Base-by-base conservation (phyloP, 2,797 vertebrate genomes). In the Chrosomus eos region DNA sequence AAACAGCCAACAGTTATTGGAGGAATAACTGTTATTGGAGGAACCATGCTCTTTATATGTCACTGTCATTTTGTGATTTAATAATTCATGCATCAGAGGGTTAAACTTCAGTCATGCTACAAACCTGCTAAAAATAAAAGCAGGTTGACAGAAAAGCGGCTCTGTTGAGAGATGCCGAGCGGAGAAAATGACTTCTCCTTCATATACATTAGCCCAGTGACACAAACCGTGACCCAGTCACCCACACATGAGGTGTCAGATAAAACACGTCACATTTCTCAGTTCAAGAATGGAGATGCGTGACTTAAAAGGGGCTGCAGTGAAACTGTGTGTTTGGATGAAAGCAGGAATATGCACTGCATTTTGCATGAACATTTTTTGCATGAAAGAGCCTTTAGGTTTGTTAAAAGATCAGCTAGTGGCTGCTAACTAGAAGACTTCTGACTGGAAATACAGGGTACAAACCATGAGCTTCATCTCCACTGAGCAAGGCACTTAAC, bases 261-360 rank as follows among this genome's bases (percentile, higher is more conserved):
- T 85, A 58, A 74, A 82, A 82, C 40, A 74, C 19, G n/a, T 62
- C 33, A 16, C 21, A 66, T 64, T 51, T 45, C 58, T 23, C 43
- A 19, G 81, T 83, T 48, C 58, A 38, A 16, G 26, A 75, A 48
- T 48, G 28, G 72, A 26, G 55, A 71, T 48, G 43, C 28, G 16
- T 66, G 71, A 33, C 26, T 23, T n/a, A 28, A 40, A 45, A 67
- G 55, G 36, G 31, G 28, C 60, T 23, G 38, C 5, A 51, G 43
- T 51, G 76, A 64, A 74, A 21, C 36, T 38, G 68, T n/a, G 45
- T 45, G 43, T 83, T 74, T 78, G 67, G 73, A 43, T 70, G 58
- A 74, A 55, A 82, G 67, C 77, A 72, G 60, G n/a, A 71, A 80
- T 76, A 78, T 68, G 28, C 58, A 83, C 21, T 68, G 77, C 71